phyloP scores from a whole-genome alignment of 2,113 vertebrate species.

The Coracopsis vasa region DNA sequence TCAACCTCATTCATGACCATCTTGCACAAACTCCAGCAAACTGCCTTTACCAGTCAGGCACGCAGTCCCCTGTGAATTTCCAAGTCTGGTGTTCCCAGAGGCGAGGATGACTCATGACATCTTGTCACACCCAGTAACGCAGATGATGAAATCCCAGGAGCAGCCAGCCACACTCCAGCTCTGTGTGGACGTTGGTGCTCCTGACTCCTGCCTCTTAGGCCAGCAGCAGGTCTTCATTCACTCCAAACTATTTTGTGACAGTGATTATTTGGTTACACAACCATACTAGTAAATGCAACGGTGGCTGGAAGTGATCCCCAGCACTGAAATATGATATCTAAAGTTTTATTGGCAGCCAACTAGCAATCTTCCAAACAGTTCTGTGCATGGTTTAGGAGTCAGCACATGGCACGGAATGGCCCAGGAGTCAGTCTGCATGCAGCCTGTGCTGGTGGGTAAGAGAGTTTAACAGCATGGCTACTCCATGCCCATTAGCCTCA shows the following conservation, averaged over 20 bases:
- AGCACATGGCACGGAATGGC: not conserved
- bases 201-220: not conserved
- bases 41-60: not conserved
- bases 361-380: not conserved
- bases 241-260: not conserved
- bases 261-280: not conserved
- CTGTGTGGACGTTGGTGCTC: fast-evolving
- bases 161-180: not conserved
- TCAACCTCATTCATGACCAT: not conserved
- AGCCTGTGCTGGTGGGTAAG: not conserved
- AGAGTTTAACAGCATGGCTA: not conserved
- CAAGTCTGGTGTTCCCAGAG: not conserved
- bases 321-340: not conserved
- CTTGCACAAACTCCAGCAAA: not conserved
- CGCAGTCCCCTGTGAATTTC: not conserved
- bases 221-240: not conserved
- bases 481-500: not conserved
- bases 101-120: not conserved
- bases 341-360: not conserved
- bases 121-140: not conserved
- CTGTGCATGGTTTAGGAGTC: not conserved
- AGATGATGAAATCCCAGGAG: not conserved
- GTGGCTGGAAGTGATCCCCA: not conserved
- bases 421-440: not conserved
- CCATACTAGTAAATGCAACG: not conserved